phyloP scores from a whole-genome alignment of 2,888 invertebrate genomes.

The Pyrrhosoma nymphula region DNA sequence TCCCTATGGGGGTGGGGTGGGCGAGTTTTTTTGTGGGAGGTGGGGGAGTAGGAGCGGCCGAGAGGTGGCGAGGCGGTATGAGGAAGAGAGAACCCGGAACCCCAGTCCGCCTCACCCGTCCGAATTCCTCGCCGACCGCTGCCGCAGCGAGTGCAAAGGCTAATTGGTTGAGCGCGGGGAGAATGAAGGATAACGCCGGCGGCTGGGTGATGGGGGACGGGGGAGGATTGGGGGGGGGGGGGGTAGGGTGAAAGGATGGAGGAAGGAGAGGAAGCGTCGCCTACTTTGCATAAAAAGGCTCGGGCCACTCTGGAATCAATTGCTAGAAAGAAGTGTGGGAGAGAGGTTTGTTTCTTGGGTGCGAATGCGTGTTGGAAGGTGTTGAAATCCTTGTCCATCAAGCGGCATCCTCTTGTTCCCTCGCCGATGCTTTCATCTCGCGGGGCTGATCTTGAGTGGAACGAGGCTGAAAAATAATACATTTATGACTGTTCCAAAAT shows the following conservation, averaged over 20 bases:
- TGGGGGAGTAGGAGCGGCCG: neutral
- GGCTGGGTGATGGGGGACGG: neutral
- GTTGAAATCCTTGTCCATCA: neutral
- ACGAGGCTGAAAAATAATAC: too few relatives aligned
- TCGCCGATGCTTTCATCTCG: too few relatives aligned
- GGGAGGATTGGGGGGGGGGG: too few relatives aligned
- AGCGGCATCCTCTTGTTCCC: too few relatives aligned
- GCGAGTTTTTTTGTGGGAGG: neutral
- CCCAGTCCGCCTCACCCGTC: neutral
- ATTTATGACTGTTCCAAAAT: neutral
- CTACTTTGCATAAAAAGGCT: slow-evolving; percentile 35
- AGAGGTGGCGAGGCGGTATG: neutral
- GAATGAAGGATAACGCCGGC: slow-evolving; percentile 50
- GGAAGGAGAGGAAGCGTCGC: neutral
- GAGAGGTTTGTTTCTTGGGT: neutral
- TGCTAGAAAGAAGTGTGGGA: neutral
- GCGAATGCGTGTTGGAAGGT: neutral
- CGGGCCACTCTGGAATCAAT: neutral
- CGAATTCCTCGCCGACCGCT: neutral
- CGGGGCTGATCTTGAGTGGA: too few relatives aligned
- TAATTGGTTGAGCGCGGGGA: slow-evolving; percentile 39
- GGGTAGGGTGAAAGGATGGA: too few relatives aligned
- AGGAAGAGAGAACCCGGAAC: neutral
- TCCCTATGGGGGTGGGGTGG: too few relatives aligned
- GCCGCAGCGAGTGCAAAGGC: slow-evolving; percentile 7